Evolutionary conservation across 2,888 invertebrate species (phyloP).

Genomic region (Tachina lurida): DNA sequence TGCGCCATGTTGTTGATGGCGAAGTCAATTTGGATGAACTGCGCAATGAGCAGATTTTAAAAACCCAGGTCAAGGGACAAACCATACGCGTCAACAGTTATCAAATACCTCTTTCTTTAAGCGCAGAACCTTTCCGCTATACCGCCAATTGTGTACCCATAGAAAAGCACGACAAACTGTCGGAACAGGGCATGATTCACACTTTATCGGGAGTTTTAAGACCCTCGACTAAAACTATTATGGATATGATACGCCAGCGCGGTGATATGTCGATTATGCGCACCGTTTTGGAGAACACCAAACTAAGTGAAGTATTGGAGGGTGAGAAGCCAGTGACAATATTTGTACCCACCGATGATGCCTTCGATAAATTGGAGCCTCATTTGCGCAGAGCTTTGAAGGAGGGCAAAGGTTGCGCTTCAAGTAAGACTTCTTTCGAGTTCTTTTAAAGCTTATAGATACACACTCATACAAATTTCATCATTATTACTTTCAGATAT

Average conservation of each 20-base stretch:
- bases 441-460: not conserved
- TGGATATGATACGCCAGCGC: slow-evolving; percentile 85
- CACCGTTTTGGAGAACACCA: slow-evolving; percentile 84
- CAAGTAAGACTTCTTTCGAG: slow-evolving; percentile 83
- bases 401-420: slow-evolving; percentile 85
- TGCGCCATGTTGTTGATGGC: slow-evolving; percentile 85
- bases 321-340: slow-evolving; percentile 85
- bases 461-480: not conserved
- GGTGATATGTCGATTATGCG: slow-evolving; percentile 85
- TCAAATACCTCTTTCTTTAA: slow-evolving; percentile 77
- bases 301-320: slow-evolving; percentile 84
- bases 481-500: slow-evolving; percentile 83
- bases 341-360: slow-evolving; percentile 87
- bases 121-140: slow-evolving; percentile 78
- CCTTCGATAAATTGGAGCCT: slow-evolving; percentile 86
- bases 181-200: slow-evolving; percentile 88
- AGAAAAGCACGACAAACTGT: slow-evolving; percentile 85
- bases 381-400: slow-evolving; percentile 84
- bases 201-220: slow-evolving; percentile 85
- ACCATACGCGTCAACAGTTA: slow-evolving; percentile 82
- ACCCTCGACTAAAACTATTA: slow-evolving; percentile 84
- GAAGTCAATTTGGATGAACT: slow-evolving; percentile 85
- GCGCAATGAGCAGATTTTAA: slow-evolving; percentile 84
- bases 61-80: slow-evolving; percentile 79
- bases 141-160: slow-evolving; percentile 89